Base-by-base conservation (phyloP, 2,113 vertebrate genomes). In the Campylorhamphus procurvoides region DNA sequence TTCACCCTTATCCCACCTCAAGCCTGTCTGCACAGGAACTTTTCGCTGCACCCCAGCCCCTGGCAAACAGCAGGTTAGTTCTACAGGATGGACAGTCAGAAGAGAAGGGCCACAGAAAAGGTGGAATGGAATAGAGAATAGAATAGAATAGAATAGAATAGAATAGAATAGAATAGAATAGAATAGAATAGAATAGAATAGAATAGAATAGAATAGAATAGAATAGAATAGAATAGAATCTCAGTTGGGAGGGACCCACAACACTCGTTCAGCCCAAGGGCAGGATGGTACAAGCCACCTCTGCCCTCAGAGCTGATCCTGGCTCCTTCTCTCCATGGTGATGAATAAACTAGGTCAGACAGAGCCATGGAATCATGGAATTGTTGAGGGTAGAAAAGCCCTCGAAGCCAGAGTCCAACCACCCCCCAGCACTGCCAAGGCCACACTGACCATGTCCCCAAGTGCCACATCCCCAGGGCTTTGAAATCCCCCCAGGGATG, bases 331-430 rank as follows among this genome's bases (percentile, higher is more conserved):
- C 55, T 4, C 29, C 31, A 6, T 4, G 5, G 19, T 7, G 18
- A 0, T 6, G 8, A 7, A 5, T 6, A 10, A 24, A 14, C 1
- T 3, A 3, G 25, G 13, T 4, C 19, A 1, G 8, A 7, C 1
- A 39, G 62, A 50, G 9, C 4, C 7, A 16, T 6, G 35, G 55
- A 60, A 76, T 39, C 10, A 7, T 3, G 37, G 56, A 33, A 17
- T 23, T 10, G 9, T 8, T 67, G 1, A 1, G 18, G 27, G 0
- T 56, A 64, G 35, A 69, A 68, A 31, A 63, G 20, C 14, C 40
- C 63, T 10, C 37, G n/a, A n/a, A n/a, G n/a, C n/a, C n/a, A n/a
- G n/a, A 37, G 20, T 4, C 23, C 39, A 44, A 5, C 42, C 24
- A 2, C 18, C 0, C 40, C 49, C 59, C 60, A 71, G 18, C 40